Evolutionary conservation across 2,888 invertebrate species (phyloP).

Genomic region (Caenorhabditis sinica): DNA sequence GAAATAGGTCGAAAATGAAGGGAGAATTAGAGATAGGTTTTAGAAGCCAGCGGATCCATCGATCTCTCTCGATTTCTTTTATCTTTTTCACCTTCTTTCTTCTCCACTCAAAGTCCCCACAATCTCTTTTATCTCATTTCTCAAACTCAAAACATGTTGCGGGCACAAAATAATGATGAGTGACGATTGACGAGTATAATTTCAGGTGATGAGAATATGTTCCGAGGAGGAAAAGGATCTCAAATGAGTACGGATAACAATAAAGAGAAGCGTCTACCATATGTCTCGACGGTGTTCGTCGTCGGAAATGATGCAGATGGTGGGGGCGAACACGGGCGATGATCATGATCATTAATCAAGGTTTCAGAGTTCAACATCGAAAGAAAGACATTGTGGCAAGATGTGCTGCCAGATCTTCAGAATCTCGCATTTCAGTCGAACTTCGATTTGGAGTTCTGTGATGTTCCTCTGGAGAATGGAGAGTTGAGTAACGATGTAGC

Average conservation of each 20-base stretch:
- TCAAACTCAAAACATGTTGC: constrained; percentile 61
- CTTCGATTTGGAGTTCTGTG: constrained; percentile 83
- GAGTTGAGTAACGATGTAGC: constrained; percentile 62
- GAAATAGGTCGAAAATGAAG: constrained; percentile 57
- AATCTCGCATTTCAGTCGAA: constrained; percentile 83
- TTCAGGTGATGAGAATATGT: constrained; percentile 59
- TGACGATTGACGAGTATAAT: constrained; percentile 16
- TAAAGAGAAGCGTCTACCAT: constrained; percentile 37
- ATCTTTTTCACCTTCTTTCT: background rate
- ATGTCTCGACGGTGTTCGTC: constrained; percentile 51
- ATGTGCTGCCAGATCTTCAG: constrained; percentile 83
- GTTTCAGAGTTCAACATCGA: constrained; percentile 81
- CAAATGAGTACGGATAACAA: constrained; percentile 40
- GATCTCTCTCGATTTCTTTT: constrained; percentile 31
- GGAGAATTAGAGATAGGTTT: constrained; percentile 61
- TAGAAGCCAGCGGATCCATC: background rate
- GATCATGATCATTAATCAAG: background rate
- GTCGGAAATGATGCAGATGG: constrained; percentile 60
- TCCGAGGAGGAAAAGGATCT: constrained; percentile 51
- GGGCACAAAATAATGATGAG: constrained; percentile 46
- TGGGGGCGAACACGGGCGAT: constrained; percentile 16
- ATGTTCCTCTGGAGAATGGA: constrained; percentile 68
- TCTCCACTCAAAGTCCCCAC: constrained; percentile 7
- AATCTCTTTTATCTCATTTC: constrained; percentile 35
- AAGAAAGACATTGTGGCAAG: constrained; percentile 75